Base-by-base conservation (phyloP, 2,888 invertebrate genomes). In the Sphecodes monilicornis region DNA sequence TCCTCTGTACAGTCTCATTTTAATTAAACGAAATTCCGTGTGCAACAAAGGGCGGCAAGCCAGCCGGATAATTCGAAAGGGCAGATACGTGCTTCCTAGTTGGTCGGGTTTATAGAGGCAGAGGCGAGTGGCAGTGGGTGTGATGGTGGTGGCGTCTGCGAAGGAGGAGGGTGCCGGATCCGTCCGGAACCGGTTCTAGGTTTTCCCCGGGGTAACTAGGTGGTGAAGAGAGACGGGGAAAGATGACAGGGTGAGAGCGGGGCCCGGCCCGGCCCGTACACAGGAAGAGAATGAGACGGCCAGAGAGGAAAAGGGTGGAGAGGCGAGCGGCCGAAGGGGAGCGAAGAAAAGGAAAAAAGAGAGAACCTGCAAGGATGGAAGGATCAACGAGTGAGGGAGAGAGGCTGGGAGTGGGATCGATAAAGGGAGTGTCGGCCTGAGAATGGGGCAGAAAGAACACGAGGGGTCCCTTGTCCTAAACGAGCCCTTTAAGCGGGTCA, bases 391-490 rank as follows among this genome's bases (percentile, higher is more conserved):
- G 84, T 43, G 80, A 78, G 80, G 74, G 85, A 90, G 85, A 66
- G 66, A 73, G 64, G 22, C 13, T 79, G 73, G 60, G 84, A 77
- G 86, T 69, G 78, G 82, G 76, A 90, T 86, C 94, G 93, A 94
- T 94, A 94, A 93, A 94, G 93, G 94, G 94, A 94, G 94, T 93
- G 94, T 94, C 94, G 92, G 92, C 91, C 90, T 78, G 90, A 91
- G 90, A 92, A 92, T 90, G 89, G 89, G 90, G 88, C 84, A 90
- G 90, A 89, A 92, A 90, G 89, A 87, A 85, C 85, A 86, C 85
- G 78, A 85, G 86, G 90, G 89, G 86, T 85, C 89, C 89, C 87
- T 89, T 89, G 84, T 86, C 88, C 86, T 91, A 90, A 91, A 91
- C 91, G 89, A 91, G 85, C 86, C 80, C 85, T 86, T 87, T 85